Evolutionary conservation across 2,888 invertebrate genomes (phyloP).

Genomic region (Heterodera filipjevi): DNA sequence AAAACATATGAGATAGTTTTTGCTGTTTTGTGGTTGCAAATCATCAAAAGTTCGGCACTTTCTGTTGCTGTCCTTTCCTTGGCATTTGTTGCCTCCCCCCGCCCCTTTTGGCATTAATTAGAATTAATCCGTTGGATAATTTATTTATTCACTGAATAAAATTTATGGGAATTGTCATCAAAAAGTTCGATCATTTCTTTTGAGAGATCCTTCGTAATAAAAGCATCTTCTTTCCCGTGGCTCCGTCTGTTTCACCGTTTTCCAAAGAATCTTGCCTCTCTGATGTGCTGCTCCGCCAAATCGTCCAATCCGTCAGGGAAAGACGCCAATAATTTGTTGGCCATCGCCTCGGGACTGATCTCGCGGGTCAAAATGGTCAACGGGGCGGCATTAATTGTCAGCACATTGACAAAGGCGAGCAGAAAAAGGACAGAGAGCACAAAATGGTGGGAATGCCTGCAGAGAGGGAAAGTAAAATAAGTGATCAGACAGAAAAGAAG

Average conservation of each 20-base stretch:
- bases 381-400: neutral
- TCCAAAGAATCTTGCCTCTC: neutral
- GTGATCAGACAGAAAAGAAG: neutral
- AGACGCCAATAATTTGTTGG: neutral
- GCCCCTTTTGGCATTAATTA: neutral
- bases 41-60: too few species aligned
- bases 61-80: neutral
- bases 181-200: neutral
- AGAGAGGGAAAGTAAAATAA: neutral
- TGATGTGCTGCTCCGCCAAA: neutral
- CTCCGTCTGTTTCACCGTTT: neutral
- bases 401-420: neutral
- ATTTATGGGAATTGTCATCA: neutral
- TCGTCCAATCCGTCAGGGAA: neutral
- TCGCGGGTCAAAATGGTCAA: conserved; percentile 6
- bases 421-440: neutral
- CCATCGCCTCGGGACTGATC: neutral
- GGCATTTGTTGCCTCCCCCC: neutral
- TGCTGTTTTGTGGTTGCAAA: neutral
- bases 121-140: neutral
- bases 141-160: neutral
- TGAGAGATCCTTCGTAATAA: neutral
- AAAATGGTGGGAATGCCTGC: neutral
- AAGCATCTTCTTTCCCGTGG: neutral
- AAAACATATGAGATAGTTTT: neutral